These are phyloP conservation scores for Microcebus griseorufus DNA, from an alignment of 2,113 vertebrate species.

Conservation along the genomic window DNA sequence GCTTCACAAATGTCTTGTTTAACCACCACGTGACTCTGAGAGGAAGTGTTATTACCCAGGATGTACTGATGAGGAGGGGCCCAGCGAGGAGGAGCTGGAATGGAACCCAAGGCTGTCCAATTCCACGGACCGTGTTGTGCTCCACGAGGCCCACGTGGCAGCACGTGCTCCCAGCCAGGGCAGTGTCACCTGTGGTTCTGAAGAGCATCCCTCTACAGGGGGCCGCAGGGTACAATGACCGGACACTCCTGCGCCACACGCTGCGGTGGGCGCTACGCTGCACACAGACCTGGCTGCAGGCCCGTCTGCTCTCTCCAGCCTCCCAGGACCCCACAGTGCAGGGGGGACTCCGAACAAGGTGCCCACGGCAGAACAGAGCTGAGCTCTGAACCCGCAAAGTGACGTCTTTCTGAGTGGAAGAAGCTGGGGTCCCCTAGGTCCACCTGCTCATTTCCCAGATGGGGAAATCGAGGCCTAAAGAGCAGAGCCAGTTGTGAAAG, in stretches of 20 bases:
- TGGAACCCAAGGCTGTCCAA: not conserved
- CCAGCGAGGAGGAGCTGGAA: not conserved
- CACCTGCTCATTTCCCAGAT: not conserved
- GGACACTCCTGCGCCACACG: not conserved
- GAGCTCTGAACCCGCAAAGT: not conserved
- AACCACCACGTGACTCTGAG: not conserved
- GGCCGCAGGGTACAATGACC: fast-evolving
- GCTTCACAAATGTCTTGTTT: not conserved
- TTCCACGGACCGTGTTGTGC: fast-evolving
- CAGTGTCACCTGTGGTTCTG: not conserved
- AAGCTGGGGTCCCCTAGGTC: not conserved
- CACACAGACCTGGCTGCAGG: not conserved
- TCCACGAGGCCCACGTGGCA: fast-evolving
- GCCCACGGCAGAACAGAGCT: not conserved
- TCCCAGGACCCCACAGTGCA: not conserved
- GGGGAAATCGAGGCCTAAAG: not conserved
- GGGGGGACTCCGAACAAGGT: too few relatives aligned
- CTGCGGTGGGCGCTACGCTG: too few relatives aligned
- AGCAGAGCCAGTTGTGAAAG: not conserved
- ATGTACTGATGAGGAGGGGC: not conserved
- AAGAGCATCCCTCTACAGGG: not conserved
- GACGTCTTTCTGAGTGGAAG: not conserved
- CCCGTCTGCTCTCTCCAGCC: not conserved
- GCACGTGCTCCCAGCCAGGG: not conserved
- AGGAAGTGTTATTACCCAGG: fast-evolving